Conservation (phyloP, 2,888 invertebrate genomes). For the Caenorhabditis uteleia region DNA sequence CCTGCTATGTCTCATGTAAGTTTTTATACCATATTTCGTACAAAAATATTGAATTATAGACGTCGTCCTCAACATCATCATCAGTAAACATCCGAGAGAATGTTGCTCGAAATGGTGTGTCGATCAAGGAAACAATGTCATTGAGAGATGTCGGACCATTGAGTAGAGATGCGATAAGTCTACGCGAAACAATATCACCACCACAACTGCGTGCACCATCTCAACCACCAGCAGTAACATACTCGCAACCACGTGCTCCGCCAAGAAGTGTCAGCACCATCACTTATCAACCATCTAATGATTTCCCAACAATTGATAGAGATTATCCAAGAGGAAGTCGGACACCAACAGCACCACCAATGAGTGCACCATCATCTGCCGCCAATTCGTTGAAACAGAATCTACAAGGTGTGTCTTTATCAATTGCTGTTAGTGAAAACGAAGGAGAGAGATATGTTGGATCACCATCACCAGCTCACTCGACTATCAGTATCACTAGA, state of each 20-base stretch:
- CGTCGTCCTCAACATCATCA: conserved; percentile 31
- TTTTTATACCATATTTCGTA: no score
- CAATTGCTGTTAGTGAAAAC: conserved; percentile 1
- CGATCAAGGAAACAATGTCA: conserved; percentile 45
- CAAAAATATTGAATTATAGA: conserved; percentile 12
- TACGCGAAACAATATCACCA: conserved; percentile 26
- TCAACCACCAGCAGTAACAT: conserved; percentile 28
- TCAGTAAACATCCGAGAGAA: conserved; percentile 35
- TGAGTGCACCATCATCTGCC: conserved; percentile 40
- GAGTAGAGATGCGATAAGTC: conserved; percentile 25
- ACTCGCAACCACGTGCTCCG: conserved; percentile 23
- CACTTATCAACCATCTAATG: conserved; percentile 1
- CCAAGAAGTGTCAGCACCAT: conserved; percentile 14
- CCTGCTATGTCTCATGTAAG: conserved; percentile 31
- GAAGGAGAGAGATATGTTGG: not conserved
- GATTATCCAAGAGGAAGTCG: conserved; percentile 23
- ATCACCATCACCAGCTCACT: not conserved
- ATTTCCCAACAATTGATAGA: conserved; percentile 19
- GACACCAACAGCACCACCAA: conserved; percentile 52
- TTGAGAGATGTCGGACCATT: conserved; percentile 38
- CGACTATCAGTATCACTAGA: conserved; percentile 14
- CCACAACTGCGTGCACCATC: conserved; percentile 38
- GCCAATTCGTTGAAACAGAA: conserved; percentile 35
- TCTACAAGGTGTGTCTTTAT: conserved; percentile 14
- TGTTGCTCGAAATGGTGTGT: conserved; percentile 36